These are phyloP conservation scores for Sciurus niger DNA, from an alignment of 2,113 vertebrate species.

Conservation along the genomic window DNA sequence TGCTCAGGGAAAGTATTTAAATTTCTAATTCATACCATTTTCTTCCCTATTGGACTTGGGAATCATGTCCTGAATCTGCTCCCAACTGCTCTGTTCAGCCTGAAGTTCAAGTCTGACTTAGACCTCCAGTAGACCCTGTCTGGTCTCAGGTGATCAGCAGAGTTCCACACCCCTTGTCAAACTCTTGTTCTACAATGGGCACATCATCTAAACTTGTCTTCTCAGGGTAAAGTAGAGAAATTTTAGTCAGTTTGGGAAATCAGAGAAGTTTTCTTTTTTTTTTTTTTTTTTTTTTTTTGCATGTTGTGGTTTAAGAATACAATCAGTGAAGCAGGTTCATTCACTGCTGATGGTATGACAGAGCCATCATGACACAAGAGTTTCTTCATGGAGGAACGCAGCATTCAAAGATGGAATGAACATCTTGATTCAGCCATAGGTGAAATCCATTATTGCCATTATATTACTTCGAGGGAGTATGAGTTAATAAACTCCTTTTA, in stretches of 20 bases:
- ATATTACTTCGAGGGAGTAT: not conserved
- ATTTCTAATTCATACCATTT: not conserved
- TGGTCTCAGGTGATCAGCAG: not conserved
- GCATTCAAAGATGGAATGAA: not conserved
- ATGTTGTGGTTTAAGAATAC: not conserved
- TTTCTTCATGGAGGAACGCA: not conserved
- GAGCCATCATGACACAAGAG: not conserved
- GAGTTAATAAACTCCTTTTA: not conserved
- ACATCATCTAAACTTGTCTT: not conserved
- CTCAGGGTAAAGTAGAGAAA: not conserved
- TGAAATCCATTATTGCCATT: not conserved
- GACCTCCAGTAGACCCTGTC: accelerated
- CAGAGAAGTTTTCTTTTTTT: not conserved
- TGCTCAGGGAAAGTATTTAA: not conserved
- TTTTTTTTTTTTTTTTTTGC: not conserved
- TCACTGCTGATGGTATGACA: not conserved
- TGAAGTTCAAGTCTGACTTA: not conserved
- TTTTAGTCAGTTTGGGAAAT: not conserved
- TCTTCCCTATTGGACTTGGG: not conserved
- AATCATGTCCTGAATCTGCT: not conserved
- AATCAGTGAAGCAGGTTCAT: not conserved
- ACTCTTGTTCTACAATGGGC: not conserved
- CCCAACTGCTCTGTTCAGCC: accelerated
- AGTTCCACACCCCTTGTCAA: not conserved
- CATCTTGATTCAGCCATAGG: not conserved